Evolutionary conservation across 2,888 invertebrate species (phyloP).

Genomic region (Platynereis dumerilii): DNA sequence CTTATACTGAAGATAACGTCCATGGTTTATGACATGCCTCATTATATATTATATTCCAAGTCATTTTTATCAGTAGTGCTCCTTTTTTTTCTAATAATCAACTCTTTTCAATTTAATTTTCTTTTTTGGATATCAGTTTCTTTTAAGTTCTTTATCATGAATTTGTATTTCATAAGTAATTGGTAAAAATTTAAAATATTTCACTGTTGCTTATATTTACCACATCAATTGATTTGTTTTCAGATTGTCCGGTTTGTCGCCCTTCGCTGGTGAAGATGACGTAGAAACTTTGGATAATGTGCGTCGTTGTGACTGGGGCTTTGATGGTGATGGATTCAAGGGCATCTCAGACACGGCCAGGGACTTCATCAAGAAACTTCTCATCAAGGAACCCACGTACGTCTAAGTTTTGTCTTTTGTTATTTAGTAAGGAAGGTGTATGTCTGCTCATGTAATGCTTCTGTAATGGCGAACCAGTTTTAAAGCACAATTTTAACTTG

Average conservation of each 20-base stretch:
- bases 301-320: slow-evolving; percentile 98
- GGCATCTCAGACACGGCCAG: slow-evolving; percentile 95
- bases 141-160: too few relatives aligned
- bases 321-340: slow-evolving; percentile 93
- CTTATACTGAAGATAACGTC: too few relatives aligned
- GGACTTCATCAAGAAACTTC: slow-evolving; percentile 93
- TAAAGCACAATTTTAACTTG: not conserved
- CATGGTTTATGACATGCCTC: too few relatives aligned
- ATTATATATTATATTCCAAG: too few relatives aligned
- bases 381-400: slow-evolving; percentile 83
- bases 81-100: too few relatives aligned
- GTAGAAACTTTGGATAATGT: slow-evolving; percentile 98
- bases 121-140: too few relatives aligned
- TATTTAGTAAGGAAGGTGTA: too few relatives aligned
- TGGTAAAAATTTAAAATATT: too few relatives aligned
- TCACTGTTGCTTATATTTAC: too few relatives aligned
- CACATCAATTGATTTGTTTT: slow-evolving; percentile 12
- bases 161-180: too few relatives aligned
- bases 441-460: not conserved
- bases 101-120: too few relatives aligned
- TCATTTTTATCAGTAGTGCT: too few relatives aligned
- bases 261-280: slow-evolving; percentile 98
- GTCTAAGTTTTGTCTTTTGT: slow-evolving; percentile 61
- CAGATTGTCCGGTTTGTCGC: slow-evolving; percentile 94
- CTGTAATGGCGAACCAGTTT: not conserved